Evolutionary conservation across 2,888 invertebrate genomes (phyloP).

Genomic region (Xanthorhoe spadicearia): DNA sequence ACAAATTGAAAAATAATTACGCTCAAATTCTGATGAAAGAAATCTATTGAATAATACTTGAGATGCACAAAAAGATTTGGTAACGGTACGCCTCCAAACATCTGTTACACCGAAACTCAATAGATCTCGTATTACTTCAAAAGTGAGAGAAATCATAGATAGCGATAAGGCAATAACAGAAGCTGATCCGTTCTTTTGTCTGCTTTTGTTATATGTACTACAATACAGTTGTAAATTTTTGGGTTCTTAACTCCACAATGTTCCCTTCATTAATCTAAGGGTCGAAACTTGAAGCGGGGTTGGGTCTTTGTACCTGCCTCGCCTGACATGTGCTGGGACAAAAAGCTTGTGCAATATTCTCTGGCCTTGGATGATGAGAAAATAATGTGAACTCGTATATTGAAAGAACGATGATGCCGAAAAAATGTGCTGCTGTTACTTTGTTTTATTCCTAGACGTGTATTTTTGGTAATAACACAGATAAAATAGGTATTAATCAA

Average conservation of each 20-base stretch:
- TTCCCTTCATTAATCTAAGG: slow-evolving; percentile 82
- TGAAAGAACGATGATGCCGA: slow-evolving; percentile 1
- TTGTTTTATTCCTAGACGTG: no score
- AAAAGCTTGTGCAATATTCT: slow-evolving; percentile 82
- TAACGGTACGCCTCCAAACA: slow-evolving; percentile 80
- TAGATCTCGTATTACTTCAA: slow-evolving; percentile 75
- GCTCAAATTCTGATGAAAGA: slow-evolving; percentile 44
- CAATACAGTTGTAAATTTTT: slow-evolving; percentile 85
- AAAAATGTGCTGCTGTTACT: no score
- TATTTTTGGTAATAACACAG: no score
- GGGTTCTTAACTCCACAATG: slow-evolving; percentile 82
- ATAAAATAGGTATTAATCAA: no score
- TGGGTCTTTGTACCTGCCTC: slow-evolving; percentile 79
- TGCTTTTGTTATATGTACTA: slow-evolving; percentile 70
- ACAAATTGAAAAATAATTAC: slow-evolving; percentile 53
- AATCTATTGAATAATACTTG: slow-evolving; percentile 40
- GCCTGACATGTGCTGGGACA: slow-evolving; percentile 79
- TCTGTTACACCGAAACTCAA: slow-evolving; percentile 58
- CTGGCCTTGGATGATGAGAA: slow-evolving; percentile 73
- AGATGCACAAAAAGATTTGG: slow-evolving; percentile 43
- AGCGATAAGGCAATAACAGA: slow-evolving; percentile 83
- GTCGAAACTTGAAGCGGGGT: slow-evolving; percentile 81
- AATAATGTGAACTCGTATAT: slow-evolving; percentile 59
- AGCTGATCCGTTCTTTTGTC: slow-evolving; percentile 81
- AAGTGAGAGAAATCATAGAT: slow-evolving; percentile 81